These are phyloP conservation scores for Orussus abietinus DNA, from an alignment of 1,140 invertebrate genomes.

Conservation along the genomic window DNA sequence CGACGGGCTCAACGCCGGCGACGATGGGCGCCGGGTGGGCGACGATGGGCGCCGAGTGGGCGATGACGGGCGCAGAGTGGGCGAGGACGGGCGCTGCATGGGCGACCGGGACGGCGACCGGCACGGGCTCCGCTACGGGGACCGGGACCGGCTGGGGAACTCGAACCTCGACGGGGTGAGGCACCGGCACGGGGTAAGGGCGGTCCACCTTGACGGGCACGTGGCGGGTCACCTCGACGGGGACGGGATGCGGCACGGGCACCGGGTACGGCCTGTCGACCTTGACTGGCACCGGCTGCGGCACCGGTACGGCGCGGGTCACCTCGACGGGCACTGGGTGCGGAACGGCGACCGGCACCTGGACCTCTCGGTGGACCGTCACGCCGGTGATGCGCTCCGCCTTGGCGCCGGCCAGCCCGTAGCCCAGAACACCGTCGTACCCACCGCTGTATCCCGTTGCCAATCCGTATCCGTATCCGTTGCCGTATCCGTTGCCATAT, in stretches of 20 bases:
- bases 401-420: not conserved
- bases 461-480: too few species aligned
- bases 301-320: constrained; percentile 25
- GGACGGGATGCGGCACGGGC: constrained; percentile 29
- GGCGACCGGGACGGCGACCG: constrained; percentile 12
- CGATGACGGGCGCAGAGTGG: constrained; percentile 4
- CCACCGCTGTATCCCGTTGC: too few species aligned
- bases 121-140: constrained; percentile 13
- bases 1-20: not conserved
- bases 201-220: constrained; percentile 31
- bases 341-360: constrained; percentile 28
- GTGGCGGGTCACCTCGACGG: constrained; percentile 27
- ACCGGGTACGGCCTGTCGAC: constrained; percentile 33
- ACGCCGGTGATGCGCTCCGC: constrained; percentile 14
- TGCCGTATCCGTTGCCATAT: too few species aligned
- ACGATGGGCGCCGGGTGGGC: not conserved
- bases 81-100: constrained; percentile 1
- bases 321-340: constrained; percentile 31
- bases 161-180: constrained; percentile 25
- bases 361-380: constrained; percentile 24
- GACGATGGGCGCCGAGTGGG: constrained; percentile 4
- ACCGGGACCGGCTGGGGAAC: constrained; percentile 25
- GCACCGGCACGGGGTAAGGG: constrained; percentile 31
- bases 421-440: not conserved
- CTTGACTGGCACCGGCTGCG: constrained; percentile 27